Evolutionary conservation across 1,140 invertebrate genomes (phyloP).

Genomic region (Caerostris darwini): DNA sequence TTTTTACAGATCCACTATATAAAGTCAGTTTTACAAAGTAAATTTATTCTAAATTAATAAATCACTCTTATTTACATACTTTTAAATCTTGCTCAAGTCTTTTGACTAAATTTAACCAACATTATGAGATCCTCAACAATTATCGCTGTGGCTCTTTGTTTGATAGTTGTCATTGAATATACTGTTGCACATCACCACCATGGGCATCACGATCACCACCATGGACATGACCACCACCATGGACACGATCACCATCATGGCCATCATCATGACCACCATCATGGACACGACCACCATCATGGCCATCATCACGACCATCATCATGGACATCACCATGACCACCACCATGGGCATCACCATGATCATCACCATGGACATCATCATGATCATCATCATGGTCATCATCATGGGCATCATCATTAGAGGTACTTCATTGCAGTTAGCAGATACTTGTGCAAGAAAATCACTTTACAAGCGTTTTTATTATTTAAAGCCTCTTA

Average conservation of each 20-base stretch:
- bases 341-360: neutral
- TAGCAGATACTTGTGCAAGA: neutral
- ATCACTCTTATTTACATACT: no score
- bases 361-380: neutral
- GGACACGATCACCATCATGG: no score
- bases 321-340: neutral
- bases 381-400: neutral
- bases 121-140: no score
- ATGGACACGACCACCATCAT: no score
- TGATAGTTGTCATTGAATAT: neutral
- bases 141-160: neutral
- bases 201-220: neutral
- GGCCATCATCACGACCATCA: neutral
- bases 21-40: no score
- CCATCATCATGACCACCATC: neutral
- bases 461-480: no score
- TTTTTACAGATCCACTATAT: no score
- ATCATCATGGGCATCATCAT: constrained; percentile 37
- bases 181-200: neutral
- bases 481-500: no score
- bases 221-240: neutral
- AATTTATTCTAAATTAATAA: no score
- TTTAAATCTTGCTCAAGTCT: no score
- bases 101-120: no score
- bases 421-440: neutral